Evolutionary conservation across 2,888 invertebrate species (phyloP).

Genomic region (Drosophila leonis): DNA sequence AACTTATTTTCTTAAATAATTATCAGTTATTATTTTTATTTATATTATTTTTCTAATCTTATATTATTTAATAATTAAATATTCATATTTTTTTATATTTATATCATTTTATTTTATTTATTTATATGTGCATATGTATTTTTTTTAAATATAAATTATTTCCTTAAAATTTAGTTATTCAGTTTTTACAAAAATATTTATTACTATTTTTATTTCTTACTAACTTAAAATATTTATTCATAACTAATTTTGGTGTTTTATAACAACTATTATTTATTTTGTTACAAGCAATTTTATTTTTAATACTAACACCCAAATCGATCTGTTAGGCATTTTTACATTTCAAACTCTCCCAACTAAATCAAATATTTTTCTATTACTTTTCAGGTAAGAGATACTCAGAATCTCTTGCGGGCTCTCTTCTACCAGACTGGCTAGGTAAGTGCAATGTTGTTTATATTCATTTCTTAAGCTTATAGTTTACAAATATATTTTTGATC

Average conservation of each 20-base stretch:
- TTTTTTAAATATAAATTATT: neutral
- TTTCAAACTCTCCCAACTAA: slow-evolving; percentile 9
- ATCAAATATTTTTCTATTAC: slow-evolving; percentile 34
- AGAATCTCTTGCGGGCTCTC: slow-evolving; percentile 86
- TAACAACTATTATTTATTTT: neutral
- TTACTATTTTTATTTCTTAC: neutral
- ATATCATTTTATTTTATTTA: neutral
- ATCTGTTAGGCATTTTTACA: slow-evolving; percentile 28
- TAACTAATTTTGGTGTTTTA: neutral
- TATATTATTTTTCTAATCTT: neutral
- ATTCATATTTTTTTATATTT: neutral
- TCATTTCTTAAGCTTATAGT: slow-evolving; percentile 65
- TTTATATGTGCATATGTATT: too few relatives aligned
- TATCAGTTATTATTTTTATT: neutral
- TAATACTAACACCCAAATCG: slow-evolving; percentile 20
- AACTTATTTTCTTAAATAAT: neutral
- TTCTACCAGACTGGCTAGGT: slow-evolving; percentile 86
- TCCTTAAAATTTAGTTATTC: neutral
- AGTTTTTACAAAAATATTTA: neutral
- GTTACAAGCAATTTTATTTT: too few relatives aligned
- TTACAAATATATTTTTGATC: slow-evolving; percentile 45
- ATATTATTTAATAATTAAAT: neutral
- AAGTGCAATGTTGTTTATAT: slow-evolving; percentile 81
- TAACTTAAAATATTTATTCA: neutral
- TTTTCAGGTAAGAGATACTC: slow-evolving; percentile 86